These are phyloP conservation scores for Sarcophaga carnaria DNA, from an alignment of 2,888 invertebrate genomes.

Conservation along the genomic window DNA sequence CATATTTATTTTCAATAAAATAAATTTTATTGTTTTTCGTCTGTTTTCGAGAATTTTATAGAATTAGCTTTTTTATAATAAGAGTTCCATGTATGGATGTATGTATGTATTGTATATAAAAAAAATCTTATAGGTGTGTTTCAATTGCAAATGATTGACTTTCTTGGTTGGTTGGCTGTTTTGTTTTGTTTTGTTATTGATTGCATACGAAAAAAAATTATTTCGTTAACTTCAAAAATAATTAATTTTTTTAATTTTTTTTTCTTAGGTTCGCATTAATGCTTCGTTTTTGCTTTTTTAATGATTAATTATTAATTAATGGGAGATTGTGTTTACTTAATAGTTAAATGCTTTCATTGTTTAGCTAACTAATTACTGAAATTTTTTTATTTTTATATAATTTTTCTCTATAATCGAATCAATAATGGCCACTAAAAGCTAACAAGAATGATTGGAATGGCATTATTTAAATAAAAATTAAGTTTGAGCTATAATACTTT, in stretches of 20 bases:
- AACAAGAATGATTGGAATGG: conserved; percentile 19
- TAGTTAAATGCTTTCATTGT: conserved; percentile 32
- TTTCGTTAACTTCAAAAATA: background rate
- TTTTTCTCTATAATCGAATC: conserved; percentile 13
- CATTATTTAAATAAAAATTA: background rate
- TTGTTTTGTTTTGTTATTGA: conserved; percentile 47
- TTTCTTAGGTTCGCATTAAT: background rate
- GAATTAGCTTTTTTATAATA: no score
- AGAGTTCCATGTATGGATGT: background rate
- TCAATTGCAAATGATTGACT: conserved; percentile 67
- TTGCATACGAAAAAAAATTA: conserved; percentile 35
- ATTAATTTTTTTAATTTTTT: background rate
- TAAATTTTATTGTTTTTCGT: conserved; percentile 52
- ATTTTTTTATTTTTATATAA: conserved; percentile 12
- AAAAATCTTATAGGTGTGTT: conserved; percentile 60
- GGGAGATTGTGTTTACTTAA: conserved; percentile 36
- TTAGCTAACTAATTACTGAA: conserved; percentile 59
- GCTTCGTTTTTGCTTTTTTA: background rate
- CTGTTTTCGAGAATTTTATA: background rate
- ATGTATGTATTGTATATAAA: conserved; percentile 29
- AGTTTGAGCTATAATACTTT: no score
- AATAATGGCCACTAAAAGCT: conserved; percentile 38
- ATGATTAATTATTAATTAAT: conserved; percentile 13
- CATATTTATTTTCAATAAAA: conserved; percentile 31
- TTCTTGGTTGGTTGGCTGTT: conserved; percentile 40